Conservation (phyloP, 2,888 invertebrate genomes). For the Globia sparganii region DNA sequence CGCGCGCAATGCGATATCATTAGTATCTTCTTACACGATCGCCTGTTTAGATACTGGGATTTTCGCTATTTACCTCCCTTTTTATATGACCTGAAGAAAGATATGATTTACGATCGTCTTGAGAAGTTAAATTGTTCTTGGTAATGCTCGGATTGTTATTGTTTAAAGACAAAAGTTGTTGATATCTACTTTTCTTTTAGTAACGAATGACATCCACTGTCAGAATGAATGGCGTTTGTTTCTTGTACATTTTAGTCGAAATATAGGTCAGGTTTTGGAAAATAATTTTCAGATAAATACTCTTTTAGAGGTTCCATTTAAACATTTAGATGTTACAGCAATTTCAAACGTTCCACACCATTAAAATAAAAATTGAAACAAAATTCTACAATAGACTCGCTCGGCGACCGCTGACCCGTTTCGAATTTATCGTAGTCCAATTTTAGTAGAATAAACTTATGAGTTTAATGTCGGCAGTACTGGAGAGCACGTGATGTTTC, state of each 20-base stretch:
- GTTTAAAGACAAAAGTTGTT: constrained; percentile 44
- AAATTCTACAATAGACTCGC: constrained; percentile 47
- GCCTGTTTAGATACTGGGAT: constrained; percentile 54
- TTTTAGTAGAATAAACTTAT: constrained; percentile 61
- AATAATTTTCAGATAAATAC: background rate
- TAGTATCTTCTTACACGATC: constrained; percentile 64
- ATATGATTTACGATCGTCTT: constrained; percentile 60
- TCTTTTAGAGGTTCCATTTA: constrained; percentile 7
- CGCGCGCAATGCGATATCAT: constrained; percentile 62
- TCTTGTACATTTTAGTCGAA: background rate
- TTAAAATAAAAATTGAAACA: constrained; percentile 60
- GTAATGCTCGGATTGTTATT: constrained; percentile 43
- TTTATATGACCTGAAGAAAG: constrained; percentile 55
- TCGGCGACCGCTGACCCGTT: constrained; percentile 54
- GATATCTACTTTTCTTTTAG: constrained; percentile 34
- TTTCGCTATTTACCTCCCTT: constrained; percentile 48
- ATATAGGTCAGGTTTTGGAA: constrained; percentile 18
- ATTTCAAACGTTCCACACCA: constrained; percentile 37
- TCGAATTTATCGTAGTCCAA: constrained; percentile 60
- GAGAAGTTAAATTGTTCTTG: constrained; percentile 61
- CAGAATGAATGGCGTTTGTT: constrained; percentile 12
- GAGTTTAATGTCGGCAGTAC: constrained; percentile 54
- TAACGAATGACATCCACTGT: constrained; percentile 12
- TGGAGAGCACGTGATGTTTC: constrained; percentile 60
- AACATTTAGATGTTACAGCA: constrained; percentile 24